phyloP scores from a whole-genome alignment of 2,888 invertebrate species.

The Drosophila hamatofila region DNA sequence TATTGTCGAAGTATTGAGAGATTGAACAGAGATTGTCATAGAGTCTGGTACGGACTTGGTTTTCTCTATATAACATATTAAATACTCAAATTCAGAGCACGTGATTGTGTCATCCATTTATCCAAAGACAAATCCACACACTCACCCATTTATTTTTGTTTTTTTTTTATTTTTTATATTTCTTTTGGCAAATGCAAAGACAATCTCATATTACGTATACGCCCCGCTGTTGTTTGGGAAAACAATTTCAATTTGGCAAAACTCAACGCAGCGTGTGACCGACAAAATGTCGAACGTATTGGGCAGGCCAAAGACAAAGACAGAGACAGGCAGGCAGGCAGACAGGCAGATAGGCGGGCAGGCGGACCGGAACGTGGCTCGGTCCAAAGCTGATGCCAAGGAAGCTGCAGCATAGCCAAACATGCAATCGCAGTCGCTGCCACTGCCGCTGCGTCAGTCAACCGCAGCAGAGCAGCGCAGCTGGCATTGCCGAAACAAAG shows the following conservation, averaged over 20 bases:
- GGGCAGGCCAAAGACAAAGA: slow-evolving; percentile 29
- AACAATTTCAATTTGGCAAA: slow-evolving; percentile 78
- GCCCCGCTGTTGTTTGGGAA: slow-evolving; percentile 59
- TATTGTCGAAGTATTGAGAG: not conserved
- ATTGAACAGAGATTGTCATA: not conserved
- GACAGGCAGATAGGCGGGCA: not conserved
- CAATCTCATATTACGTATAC: slow-evolving; percentile 28
- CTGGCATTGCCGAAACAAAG: slow-evolving; percentile 73
- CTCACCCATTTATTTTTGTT: not conserved
- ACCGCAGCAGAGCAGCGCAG: slow-evolving; percentile 31
- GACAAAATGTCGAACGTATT: slow-evolving; percentile 72
- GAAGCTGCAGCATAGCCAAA: slow-evolving; percentile 17
- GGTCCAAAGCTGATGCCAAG: slow-evolving; percentile 10
- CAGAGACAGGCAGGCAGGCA: not conserved
- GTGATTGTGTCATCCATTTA: slow-evolving; percentile 8
- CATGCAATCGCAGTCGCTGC: slow-evolving; percentile 30
- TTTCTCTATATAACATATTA: not conserved
- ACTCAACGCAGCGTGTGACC: slow-evolving; percentile 67
- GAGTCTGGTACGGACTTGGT: not conserved
- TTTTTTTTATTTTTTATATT: too few species aligned
- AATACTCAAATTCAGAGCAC: not conserved
- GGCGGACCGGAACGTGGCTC: not conserved
- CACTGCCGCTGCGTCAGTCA: slow-evolving; percentile 21
- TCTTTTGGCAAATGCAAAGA: slow-evolving; percentile 43
- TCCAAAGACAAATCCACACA: not conserved